Conservation (phyloP, 2,113 vertebrate species). For the Chaetodon auriga region DNA sequence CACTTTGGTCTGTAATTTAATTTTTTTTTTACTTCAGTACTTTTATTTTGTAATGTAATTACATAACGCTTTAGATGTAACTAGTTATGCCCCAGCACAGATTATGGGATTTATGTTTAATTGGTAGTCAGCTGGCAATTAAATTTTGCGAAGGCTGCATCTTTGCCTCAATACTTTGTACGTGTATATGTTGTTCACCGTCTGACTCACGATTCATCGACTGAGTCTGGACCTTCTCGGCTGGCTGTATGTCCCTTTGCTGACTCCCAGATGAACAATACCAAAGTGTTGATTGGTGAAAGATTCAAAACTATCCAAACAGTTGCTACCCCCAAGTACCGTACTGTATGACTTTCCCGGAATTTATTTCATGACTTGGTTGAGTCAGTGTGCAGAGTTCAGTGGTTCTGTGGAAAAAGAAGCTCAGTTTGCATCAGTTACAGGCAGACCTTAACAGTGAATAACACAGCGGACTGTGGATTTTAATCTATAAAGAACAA, state of each 20-base stretch:
- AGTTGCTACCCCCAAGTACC: background rate
- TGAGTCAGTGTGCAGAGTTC: slow-evolving; percentile 45
- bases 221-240: slow-evolving; percentile 9
- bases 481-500: slow-evolving; percentile 33
- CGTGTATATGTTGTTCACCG: slow-evolving; percentile 5
- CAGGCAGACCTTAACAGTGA: slow-evolving; percentile 4
- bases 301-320: background rate
- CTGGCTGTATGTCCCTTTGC: slow-evolving; percentile 8
- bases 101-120: too few relatives aligned
- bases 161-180: background rate
- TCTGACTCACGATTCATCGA: slow-evolving; percentile 6
- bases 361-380: slow-evolving; percentile 31
- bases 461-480: background rate
- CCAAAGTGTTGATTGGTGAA: slow-evolving; percentile 4
- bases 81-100: too few relatives aligned
- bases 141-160: background rate
- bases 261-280: slow-evolving; percentile 21
- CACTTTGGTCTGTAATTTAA: too few relatives aligned
- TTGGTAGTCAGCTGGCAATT: background rate
- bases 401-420: background rate
- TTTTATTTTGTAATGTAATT: too few relatives aligned
- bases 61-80: too few relatives aligned
- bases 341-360: slow-evolving; percentile 35
- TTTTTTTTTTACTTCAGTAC: too few relatives aligned
- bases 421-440: slow-evolving; percentile 6